phyloP scores from a whole-genome alignment of 1,140 invertebrate species.

The Pseudachorutes palmiensis region DNA sequence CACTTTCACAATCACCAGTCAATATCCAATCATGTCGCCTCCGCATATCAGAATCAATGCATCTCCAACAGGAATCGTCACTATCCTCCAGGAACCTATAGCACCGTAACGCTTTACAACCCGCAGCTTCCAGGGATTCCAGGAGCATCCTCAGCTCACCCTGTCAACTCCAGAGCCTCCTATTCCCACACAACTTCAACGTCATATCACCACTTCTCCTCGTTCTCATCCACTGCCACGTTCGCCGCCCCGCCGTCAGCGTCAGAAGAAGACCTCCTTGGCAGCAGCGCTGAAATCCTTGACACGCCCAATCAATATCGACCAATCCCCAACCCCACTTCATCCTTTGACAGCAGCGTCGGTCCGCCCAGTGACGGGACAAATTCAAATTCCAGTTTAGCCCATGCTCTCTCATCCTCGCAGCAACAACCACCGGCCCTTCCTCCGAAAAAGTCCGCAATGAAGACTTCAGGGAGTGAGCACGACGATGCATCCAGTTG shows the following conservation, averaged over 20 bases:
- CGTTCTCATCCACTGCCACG: constrained; percentile 19
- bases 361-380: neutral
- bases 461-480: constrained; percentile 32
- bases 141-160: neutral
- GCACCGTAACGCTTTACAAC: constrained; percentile 27
- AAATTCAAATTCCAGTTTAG: neutral
- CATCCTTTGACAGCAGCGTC: neutral
- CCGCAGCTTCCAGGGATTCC: constrained; percentile 19
- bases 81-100: neutral
- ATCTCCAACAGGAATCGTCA: constrained; percentile 11
- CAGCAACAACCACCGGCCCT: constrained; percentile 53
- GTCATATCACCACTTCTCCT: constrained; percentile 29
- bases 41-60: constrained; percentile 7
- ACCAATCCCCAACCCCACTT: neutral
- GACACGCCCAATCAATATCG: neutral
- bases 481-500: constrained; percentile 25
- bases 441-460: constrained; percentile 58
- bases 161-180: neutral
- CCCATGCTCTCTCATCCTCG: neutral
- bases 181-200: constrained; percentile 15
- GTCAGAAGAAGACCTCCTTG: constrained; percentile 8
- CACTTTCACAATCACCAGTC: constrained; percentile 29
- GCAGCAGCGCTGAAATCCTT: neutral
- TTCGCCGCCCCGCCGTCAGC: neutral
- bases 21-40: neutral